phyloP scores from a whole-genome alignment of 2,797 vertebrate species.

The Parauchenoglanis punctatus region DNA sequence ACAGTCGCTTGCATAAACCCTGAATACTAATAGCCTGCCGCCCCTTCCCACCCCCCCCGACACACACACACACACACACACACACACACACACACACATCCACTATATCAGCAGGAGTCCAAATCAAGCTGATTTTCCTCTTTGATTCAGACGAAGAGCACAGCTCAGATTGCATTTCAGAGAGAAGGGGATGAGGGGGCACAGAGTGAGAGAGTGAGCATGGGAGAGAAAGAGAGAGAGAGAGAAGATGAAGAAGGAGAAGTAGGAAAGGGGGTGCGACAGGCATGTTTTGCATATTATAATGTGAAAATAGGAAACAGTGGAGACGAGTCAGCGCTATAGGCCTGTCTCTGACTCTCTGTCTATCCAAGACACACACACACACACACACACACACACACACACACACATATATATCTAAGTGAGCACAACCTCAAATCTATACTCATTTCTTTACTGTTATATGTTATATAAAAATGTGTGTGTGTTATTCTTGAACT shows the following conservation, averaged over 20 bases:
- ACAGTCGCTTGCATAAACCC: conserved; percentile 51
- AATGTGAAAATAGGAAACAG: conserved; percentile 70
- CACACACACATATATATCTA: conserved; percentile 16
- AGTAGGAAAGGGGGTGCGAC: conserved; percentile 64
- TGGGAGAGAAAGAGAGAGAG: conserved; percentile 75
- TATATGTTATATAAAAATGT: not conserved
- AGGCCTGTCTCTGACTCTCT: conserved; percentile 51
- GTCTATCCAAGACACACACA: conserved; percentile 34
- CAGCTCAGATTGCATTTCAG: conserved; percentile 87
- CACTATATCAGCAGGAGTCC: conserved; percentile 83
- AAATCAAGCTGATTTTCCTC: conserved; percentile 86
- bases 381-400: conserved; percentile 31
- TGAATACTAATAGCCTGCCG: conserved; percentile 55
- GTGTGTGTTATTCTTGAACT: conserved; percentile 3
- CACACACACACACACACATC: conserved; percentile 59
- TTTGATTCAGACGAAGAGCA: conserved; percentile 89
- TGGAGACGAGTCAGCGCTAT: conserved; percentile 56
- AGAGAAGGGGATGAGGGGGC: conserved; percentile 73
- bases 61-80: conserved; percentile 48
- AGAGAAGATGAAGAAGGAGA: conserved; percentile 67
- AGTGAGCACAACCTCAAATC: not conserved
- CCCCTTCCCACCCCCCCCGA: conserved; percentile 15
- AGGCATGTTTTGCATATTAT: conserved; percentile 85
- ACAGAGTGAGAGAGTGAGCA: conserved; percentile 76
- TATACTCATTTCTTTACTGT: conserved; percentile 1